phyloP scores from a whole-genome alignment of 2,797 vertebrate species.

The Gambusia yucatana region DNA sequence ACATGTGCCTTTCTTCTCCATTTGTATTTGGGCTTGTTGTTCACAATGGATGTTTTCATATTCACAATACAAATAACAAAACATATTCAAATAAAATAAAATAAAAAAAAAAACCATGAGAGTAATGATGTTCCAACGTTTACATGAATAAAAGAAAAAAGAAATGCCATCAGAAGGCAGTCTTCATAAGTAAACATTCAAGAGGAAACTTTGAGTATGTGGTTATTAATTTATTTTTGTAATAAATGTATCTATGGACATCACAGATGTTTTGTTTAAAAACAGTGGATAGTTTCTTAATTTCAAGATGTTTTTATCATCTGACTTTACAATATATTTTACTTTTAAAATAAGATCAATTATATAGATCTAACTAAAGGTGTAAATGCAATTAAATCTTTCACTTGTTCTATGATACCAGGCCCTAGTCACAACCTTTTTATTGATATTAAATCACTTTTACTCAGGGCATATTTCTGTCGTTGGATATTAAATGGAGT shows the following conservation, averaged over 20 bases:
- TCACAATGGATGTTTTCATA: neutral
- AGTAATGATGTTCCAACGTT: neutral
- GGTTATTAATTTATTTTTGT: neutral
- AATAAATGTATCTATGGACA: neutral
- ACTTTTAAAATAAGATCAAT: neutral
- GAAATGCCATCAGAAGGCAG: neutral
- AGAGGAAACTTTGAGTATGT: neutral
- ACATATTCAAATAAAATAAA: neutral
- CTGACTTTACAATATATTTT: neutral
- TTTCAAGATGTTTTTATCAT: neutral
- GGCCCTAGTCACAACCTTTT: slow-evolving; percentile 33
- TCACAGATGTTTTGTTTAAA: neutral
- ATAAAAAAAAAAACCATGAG: neutral
- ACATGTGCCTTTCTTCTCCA: neutral
- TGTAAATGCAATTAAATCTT: neutral
- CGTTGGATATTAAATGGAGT: slow-evolving; percentile 66
- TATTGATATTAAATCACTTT: slow-evolving; percentile 44
- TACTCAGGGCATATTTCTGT: slow-evolving; percentile 52
- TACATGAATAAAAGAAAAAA: neutral
- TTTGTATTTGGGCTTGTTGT: neutral
- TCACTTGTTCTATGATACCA: slow-evolving; percentile 20
- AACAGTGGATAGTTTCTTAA: neutral
- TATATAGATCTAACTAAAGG: neutral
- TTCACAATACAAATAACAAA: neutral
- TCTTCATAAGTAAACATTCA: neutral